Base-by-base conservation (phyloP, 2,888 invertebrate genomes). In the Cantharis rustica region DNA sequence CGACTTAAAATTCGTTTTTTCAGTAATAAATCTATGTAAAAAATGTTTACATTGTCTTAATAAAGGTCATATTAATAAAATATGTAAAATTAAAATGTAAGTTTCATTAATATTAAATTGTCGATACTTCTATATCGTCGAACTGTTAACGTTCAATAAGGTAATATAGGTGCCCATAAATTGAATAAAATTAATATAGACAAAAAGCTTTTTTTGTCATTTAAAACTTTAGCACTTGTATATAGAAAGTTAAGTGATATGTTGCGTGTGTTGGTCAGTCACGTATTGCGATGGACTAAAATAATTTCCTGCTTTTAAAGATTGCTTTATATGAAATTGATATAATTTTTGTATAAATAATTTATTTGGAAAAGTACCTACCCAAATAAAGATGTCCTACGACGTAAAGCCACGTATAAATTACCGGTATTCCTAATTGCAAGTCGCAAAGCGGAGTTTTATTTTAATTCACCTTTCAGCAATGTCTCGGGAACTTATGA, bases 271-370 rank as follows among this genome's bases (percentile, higher is more conserved):
- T 17, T 66, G 64, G 20, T 20, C 64, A 66, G 17, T 66, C 64
- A 20, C 64, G 64, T 66, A 16, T n/a, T 66, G 16, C 64, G 64
- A 66, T 66, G 64, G 23, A 23, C 64, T 17, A 47, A 17, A 20
- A 20, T 66, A 23, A 66, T 66, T 66, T 66, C 64, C 64, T 13
- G 64, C 64, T 66, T 66, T 20, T 15, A 20, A 17, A 20, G 17
- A 66, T 66, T 66, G 64, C 20, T 66, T 66, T 66, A 66, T 66
- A 66, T 66, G 64, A 66, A 66, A 66, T 66, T 66, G 64, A 63
- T 63, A 16, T 16, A 47, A 47, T 47, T 47, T 47, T 47, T 47
- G n/a, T n/a, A 31, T 47, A n/a, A 47, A 47, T 47, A 47, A 47
- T 47, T 47, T 47, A 47, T 47, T 47, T 47, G 47, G 47, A 47